These are phyloP conservation scores for Mizuhopecten yessoensis DNA, from an alignment of 1,140 invertebrate species.

Conservation along the genomic window DNA sequence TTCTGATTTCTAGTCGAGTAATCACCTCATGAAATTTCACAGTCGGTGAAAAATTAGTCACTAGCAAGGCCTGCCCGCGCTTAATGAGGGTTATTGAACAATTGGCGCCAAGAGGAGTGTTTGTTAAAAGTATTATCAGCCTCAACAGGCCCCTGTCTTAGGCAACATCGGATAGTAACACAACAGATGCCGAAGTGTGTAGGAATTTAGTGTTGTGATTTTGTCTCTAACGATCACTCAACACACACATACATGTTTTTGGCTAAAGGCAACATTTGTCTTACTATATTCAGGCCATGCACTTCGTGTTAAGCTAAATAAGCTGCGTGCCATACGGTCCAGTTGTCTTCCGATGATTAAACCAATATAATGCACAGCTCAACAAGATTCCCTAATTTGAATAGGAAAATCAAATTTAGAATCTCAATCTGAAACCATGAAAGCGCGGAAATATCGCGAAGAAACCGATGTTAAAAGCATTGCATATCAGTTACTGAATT, in stretches of 20 bases:
- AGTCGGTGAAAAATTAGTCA: conserved; percentile 33
- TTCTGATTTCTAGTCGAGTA: background rate
- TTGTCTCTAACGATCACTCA: background rate
- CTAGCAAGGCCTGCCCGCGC: background rate
- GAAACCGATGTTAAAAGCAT: background rate
- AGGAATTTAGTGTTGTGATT: background rate
- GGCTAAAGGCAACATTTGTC: background rate
- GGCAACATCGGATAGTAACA: background rate
- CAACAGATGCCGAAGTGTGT: background rate
- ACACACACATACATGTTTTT: background rate
- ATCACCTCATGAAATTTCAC: conserved; percentile 33
- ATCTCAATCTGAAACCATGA: conserved; percentile 30
- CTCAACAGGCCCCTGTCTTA: background rate
- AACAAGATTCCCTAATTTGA: conserved; percentile 17
- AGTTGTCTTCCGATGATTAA: background rate
- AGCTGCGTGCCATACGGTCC: background rate
- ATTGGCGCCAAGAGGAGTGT: background rate
- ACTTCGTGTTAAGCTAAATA: background rate
- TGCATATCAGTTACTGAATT: background rate
- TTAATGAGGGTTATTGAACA: conserved; percentile 39
- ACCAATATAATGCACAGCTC: background rate
- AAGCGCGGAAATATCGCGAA: background rate
- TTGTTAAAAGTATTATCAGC: conserved; percentile 17
- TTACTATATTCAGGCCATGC: background rate
- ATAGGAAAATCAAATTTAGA: conserved; percentile 7